These are phyloP conservation scores for Seira ritae DNA, from an alignment of 2,888 invertebrate species.

Conservation along the genomic window DNA sequence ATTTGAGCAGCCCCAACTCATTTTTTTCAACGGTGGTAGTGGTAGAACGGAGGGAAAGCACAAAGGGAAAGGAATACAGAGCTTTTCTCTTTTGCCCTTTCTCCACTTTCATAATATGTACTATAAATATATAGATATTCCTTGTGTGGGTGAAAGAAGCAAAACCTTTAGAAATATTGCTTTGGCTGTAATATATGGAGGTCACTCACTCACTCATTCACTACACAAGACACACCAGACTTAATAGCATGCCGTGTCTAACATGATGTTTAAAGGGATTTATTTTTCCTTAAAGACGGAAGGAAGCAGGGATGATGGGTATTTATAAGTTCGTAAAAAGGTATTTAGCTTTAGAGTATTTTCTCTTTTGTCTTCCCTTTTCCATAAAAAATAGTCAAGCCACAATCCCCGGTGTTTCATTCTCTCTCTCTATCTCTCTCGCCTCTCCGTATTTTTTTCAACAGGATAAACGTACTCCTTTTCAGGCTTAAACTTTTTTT, in stretches of 20 bases:
- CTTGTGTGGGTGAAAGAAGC: background rate
- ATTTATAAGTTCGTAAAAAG: conserved; percentile 47
- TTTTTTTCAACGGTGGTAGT: too few species aligned
- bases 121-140: too few species aligned
- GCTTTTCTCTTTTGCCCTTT: background rate
- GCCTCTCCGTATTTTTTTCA: conserved; percentile 8
- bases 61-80: background rate
- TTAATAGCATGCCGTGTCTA: conserved; percentile 11
- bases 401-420: background rate
- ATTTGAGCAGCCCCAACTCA: background rate
- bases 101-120: background rate
- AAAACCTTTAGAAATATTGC: background rate
- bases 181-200: background rate
- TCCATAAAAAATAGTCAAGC: background rate
- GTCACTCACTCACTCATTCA: background rate
- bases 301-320: conserved; percentile 26
- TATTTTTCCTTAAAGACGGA: conserved; percentile 30
- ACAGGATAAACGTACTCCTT: background rate
- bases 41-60: too few species aligned
- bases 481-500: too few species aligned
- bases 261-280: conserved; percentile 33
- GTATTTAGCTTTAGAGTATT: conserved; percentile 37
- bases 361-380: conserved; percentile 23
- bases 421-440: conserved; percentile 9
- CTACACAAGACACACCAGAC: background rate